Percentiles rank a stretch among this genome's conserved stretches.
These are phyloP conservation scores for Epirrhoe tristata DNA, from an alignment of 2,888 invertebrate species.

Conservation along the genomic window DNA sequence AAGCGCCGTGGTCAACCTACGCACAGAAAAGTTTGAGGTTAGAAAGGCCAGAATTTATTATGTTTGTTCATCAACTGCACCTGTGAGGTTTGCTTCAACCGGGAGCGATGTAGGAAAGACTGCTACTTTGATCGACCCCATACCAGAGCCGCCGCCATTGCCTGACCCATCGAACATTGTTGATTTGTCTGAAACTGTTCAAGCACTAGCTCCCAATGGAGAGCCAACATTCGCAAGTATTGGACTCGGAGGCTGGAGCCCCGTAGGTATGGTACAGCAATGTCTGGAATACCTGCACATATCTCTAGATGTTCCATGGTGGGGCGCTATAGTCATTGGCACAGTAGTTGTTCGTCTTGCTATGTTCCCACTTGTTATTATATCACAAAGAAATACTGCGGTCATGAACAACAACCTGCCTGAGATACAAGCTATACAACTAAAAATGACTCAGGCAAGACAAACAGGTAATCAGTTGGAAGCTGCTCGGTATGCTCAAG, in stretches of 20 bases:
- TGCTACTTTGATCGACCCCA: constrained; percentile 61
- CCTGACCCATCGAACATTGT: constrained; percentile 66
- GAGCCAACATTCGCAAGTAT: constrained; percentile 93
- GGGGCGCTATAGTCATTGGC: constrained; percentile 93
- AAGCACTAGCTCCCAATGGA: constrained; percentile 82
- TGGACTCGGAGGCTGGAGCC: constrained; percentile 93
- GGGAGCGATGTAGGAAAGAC: constrained; percentile 62
- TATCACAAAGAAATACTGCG: constrained; percentile 92
- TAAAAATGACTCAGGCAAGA: constrained; percentile 94
- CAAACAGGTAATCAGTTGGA: constrained; percentile 92
- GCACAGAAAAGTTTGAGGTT: constrained; percentile 78
- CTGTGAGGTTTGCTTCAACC: constrained; percentile 72
- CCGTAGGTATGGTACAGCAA: constrained; percentile 92
- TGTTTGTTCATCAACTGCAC: constrained; percentile 70
- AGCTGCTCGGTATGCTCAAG: constrained; percentile 90
- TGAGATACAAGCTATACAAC: constrained; percentile 92
- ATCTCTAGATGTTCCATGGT: constrained; percentile 95
- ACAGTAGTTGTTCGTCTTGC: constrained; percentile 90
- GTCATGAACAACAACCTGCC: constrained; percentile 94
- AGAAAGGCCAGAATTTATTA: constrained; percentile 76
- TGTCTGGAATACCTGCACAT: constrained; percentile 94
- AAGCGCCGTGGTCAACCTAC: constrained; percentile 69
- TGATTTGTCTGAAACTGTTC: constrained; percentile 69
- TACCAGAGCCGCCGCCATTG: constrained; percentile 79
- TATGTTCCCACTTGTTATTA: constrained; percentile 94